Evolutionary conservation across 37 sponge, comb jelly and placozoan genomes (phyloP).

Genomic region (Beroe forskalii): DNA sequence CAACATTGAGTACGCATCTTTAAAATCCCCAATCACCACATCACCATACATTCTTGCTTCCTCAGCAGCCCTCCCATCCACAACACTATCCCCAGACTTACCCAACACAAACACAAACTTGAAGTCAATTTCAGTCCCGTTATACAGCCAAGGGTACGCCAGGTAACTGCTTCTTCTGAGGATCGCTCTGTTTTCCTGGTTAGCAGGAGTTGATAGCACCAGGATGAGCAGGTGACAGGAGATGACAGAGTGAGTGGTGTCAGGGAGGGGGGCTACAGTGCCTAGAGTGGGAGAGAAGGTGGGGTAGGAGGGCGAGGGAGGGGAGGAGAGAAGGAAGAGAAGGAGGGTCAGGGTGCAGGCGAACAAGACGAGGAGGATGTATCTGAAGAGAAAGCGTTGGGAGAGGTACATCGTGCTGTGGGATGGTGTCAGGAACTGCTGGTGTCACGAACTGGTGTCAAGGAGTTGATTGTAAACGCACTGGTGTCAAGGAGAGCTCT

Average conservation of each 20-base stretch:
- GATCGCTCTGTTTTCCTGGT: not conserved
- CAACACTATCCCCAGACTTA: not conserved
- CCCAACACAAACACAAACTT: slow-evolving; percentile 41
- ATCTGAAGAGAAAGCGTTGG: not conserved
- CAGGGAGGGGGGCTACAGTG: not conserved
- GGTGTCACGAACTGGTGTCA: no score
- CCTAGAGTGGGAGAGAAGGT: not conserved
- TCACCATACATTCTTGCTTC: slow-evolving; percentile 10
- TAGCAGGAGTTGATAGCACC: not conserved
- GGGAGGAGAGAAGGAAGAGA: not conserved
- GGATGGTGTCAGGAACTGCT: no score
- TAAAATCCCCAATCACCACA: slow-evolving; percentile 18
- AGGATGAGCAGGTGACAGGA: slow-evolving; percentile 13
- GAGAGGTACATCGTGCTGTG: no score
- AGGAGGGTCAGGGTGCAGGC: not conserved
- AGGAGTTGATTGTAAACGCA: no score
- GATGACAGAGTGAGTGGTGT: not conserved
- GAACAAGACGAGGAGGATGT: not conserved
- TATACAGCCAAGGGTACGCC: slow-evolving; percentile 23
- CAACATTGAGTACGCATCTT: not conserved
- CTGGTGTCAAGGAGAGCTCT: no score
- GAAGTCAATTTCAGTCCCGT: not conserved
- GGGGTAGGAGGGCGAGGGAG: not conserved
- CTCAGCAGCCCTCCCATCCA: not conserved
- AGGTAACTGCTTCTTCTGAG: slow-evolving; percentile 26